Evolutionary conservation across 2,113 vertebrate genomes (phyloP), one percentile per base, ranked within the genome.

Genomic region (Cololabis saira): DNA sequence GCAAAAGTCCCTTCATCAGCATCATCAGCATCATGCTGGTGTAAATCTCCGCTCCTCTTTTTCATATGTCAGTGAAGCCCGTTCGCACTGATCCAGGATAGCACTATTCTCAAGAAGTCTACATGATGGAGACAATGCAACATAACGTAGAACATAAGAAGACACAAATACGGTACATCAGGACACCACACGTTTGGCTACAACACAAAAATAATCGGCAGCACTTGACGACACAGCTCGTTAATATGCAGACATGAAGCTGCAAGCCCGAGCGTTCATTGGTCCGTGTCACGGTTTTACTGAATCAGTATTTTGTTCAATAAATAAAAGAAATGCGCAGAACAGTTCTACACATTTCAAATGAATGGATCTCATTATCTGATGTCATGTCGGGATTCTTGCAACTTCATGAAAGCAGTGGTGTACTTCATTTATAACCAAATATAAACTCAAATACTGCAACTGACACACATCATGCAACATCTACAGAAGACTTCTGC

Each of bases 51-150:
- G 87, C 89, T 94, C 93, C 92, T 86, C 79, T 91, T 85, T 93
- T 84, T 94, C 94, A 92, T 75, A 93, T 93, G 92, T 93, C 94
- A 92, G 61, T 90, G 95, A 90, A 71, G 95, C 91, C 91, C 83
- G 94, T 93, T 96, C 94, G 91, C 90, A 95, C 90, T 92, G 94
- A 93, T 93, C 85, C 95, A 93, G 94, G 95, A 94, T 90, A 80
- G 89, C 92, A 94, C 93, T 96, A 94, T 94, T 94, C 90, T 94
- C 95, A 95, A 96, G 94, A 93, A 94, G 94, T 96, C 95, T 97
- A 97, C 89, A 94, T 93, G 93, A 95, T 94, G 93, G 92, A 95
- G 95, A 97, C 93, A 96, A 95, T 12, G 93, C 81, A 90, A 95
- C 92, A 95, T 82, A 93, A 89, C 91, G 92, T 61, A 91, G 90